Base-by-base conservation (phyloP, 2,113 vertebrate species). In the Terrapene triunguis region DNA sequence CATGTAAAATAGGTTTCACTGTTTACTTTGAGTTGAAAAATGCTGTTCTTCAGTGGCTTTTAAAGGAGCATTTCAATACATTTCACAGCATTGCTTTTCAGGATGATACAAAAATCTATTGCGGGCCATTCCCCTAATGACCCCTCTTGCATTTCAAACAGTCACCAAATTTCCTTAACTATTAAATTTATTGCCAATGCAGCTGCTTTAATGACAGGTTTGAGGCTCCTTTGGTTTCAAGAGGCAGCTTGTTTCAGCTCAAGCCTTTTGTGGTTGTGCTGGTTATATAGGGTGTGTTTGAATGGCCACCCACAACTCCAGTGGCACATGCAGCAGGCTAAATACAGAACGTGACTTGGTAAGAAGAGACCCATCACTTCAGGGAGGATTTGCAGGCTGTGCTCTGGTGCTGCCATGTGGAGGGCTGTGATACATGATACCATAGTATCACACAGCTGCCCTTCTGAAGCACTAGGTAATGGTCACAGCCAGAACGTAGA, bases 131-230 rank as follows among this genome's bases (percentile, higher is more conserved):
- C 76, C 95, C 89, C 81, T 91, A 92, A 90, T 90, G 81, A 76
- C 92, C 82, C 82, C 78, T 16, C 0, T 80, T 79, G 83, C 85
- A 50, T 95, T 81, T 96, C 80, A 89, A 91, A 94, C 95, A 95
- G 87, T 79, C 90, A 1, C 76, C 25, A 76, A 76, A 94, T 87
- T 94, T 93, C 88, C 90, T 96, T 92, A 97, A 94, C 95, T 74
- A 81, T 84, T 90, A 92, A 96, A 98, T 98, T 98, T 98, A 98
- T 96, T 98, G 97, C 94, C 89, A 4, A 17, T 50, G 85, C 98
- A 98, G 98, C 98, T 98, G 98, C 92, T 98, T 95, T 91, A 89
- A 97, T 94, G 96, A 98, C 98, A 98, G 97, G 96, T 96, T 98
- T 90, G 93, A 82, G 55, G 50, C 89, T 97, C 94, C 98, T 98